Evolutionary conservation across 2,797 vertebrate genomes (phyloP).

Genomic region (Corythornis leucogaster): DNA sequence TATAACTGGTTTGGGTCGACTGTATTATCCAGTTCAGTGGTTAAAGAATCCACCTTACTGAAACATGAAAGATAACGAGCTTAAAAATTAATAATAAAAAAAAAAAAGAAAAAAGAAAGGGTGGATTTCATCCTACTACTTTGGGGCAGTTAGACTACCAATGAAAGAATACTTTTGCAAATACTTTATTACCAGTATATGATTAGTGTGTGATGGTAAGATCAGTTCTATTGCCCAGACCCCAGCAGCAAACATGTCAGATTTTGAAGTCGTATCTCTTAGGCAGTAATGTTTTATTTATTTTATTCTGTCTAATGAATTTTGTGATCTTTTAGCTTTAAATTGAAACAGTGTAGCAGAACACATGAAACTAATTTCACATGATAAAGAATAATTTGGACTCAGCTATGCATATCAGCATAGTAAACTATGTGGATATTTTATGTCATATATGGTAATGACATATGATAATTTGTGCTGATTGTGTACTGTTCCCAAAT

Average conservation of each 20-base stretch:
- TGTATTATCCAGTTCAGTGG: background rate
- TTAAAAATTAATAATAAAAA: background rate
- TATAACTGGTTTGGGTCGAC: background rate
- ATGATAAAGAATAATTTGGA: background rate
- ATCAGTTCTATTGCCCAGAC: background rate
- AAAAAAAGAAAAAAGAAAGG: background rate
- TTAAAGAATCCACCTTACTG: background rate
- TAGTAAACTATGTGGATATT: background rate
- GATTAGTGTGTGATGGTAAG: background rate
- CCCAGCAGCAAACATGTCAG: background rate
- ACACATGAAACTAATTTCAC: background rate
- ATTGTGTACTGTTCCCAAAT: background rate
- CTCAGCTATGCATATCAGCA: background rate
- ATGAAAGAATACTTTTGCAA: background rate
- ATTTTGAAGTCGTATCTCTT: background rate
- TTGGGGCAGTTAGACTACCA: background rate
- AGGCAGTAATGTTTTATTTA: background rate
- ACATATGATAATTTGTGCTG: background rate
- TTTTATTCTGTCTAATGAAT: conserved; percentile 13
- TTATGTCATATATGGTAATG: background rate
- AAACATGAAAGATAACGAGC: background rate
- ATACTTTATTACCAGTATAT: background rate
- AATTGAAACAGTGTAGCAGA: background rate
- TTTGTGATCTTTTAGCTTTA: background rate
- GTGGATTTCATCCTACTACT: background rate